A percentile compares a stretch with the other conserved stretches of the same genome.
These are phyloP conservation scores for Myioborus melanocephalus DNA, from an alignment of 2,797 vertebrate genomes.

Conservation along the genomic window DNA sequence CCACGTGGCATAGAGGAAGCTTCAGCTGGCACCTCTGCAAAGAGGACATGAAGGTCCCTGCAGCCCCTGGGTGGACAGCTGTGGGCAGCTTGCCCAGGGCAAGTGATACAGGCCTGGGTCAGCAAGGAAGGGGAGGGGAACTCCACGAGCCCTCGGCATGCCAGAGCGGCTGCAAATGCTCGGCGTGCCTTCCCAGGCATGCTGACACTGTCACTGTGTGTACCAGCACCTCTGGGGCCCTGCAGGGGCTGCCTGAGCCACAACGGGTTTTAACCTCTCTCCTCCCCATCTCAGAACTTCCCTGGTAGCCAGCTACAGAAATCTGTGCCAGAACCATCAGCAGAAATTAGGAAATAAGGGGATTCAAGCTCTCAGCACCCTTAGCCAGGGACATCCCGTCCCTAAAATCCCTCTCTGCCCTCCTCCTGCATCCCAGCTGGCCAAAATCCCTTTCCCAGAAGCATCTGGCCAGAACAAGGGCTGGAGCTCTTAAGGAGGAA, in stretches of 20 bases:
- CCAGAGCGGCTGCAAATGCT: not conserved
- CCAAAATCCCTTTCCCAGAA: not conserved
- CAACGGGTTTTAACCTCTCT: fast-evolving
- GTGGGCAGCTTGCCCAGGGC: not conserved
- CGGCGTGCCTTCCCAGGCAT: not conserved
- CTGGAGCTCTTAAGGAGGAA: not conserved
- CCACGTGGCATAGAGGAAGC: not conserved
- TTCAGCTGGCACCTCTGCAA: not conserved
- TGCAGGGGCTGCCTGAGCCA: not conserved
- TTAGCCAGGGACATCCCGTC: not conserved
- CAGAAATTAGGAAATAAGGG: not conserved
- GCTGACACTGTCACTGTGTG: not conserved
- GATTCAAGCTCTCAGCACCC: not conserved
- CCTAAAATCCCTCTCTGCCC: not conserved
- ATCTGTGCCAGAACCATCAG: not conserved
- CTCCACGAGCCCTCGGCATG: fast-evolving
- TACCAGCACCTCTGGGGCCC: not conserved
- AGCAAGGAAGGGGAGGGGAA: not conserved
- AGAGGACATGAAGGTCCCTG: not conserved
- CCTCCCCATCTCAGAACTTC: not conserved
- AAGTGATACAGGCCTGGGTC: not conserved
- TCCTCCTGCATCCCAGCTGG: not conserved
- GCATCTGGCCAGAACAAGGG: not conserved
- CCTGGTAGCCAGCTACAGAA: not conserved
- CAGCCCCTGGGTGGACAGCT: not conserved